Base-by-base conservation (phyloP, 2,797 vertebrate species). In the Myotis myotis region DNA sequence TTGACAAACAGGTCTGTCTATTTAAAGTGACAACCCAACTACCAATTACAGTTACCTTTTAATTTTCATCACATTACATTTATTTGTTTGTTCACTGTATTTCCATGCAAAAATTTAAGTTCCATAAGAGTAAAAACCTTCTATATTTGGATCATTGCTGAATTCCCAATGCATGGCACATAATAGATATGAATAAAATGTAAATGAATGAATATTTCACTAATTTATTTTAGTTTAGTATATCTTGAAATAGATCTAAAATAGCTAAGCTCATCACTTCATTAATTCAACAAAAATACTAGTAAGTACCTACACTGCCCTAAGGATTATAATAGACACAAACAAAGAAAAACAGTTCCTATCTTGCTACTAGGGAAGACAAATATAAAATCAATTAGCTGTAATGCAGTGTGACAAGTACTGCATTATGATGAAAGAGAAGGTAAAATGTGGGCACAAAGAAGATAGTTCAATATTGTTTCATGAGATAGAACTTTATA, bases 181-280 rank as follows among this genome's bases (percentile, higher is more conserved):
- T 44, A 85, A 64, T 2, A 84, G 9, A 53, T 70, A 71, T 51
- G 60, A 88, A 41, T 72, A 83, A 81, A 87, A 87, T 88, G 22
- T 53, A 33, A 23, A 57, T 74, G 20, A 47, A 85, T 80, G 57
- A 78, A 30, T 47, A 81, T 47, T 81, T 88, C 25, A 88, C 12
- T 71, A 85, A 80, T 75, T 86, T 74, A 25, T 93, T 80, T 85
- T 81, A 83, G 53, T 91, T 93, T 76, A 87, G 8, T 79, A 41
- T 62, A 93, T 33, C 33, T 71, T 76, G 22, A 94, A 94, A 70
- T 25, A 75, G 62, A 83, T 87, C 2, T 74, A 81, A 84, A 81
- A 44, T 33, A 62, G 74, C 22, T 87, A 76, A 89, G 22, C 7
- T 82, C 23, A 85, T 83, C n/a, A 79, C 44, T 81, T 88, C 36